These are phyloP conservation scores for Euplagia quadripunctaria DNA, from an alignment of 2,888 invertebrate species.

Conservation along the genomic window DNA sequence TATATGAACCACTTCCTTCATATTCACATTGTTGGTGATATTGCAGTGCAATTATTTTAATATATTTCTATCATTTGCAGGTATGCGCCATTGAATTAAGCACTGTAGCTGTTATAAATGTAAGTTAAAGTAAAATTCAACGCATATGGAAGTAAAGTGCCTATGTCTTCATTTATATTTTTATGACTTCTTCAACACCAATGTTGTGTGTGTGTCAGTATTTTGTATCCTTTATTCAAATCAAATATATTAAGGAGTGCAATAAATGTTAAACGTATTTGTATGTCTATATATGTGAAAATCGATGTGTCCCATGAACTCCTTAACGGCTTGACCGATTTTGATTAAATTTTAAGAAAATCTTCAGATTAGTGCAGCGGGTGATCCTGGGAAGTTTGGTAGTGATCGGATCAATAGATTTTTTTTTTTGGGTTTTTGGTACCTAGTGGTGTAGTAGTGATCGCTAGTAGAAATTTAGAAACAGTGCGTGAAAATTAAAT, in stretches of 20 bases:
- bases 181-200: not conserved
- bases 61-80: conserved; percentile 16
- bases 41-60: not conserved
- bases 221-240: not conserved
- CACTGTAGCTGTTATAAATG: not conserved
- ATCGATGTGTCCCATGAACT: no score
- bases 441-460: no score
- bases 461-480: no score
- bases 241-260: not conserved
- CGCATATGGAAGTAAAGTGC: not conserved
- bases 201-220: not conserved
- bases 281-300: no score
- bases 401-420: no score
- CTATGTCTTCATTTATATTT: not conserved
- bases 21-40: conserved; percentile 7
- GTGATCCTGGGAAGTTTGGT: no score
- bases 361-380: no score
- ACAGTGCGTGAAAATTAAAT: no score
- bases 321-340: no score
- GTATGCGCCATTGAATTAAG: conserved; percentile 8
- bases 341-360: no score
- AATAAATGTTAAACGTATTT: no score
- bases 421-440: no score
- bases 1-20: conserved; percentile 40
- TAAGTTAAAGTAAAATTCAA: conserved; percentile 4